Evolutionary conservation across 2,888 invertebrate species (phyloP).

Genomic region (Lycocerus yunnanus): DNA sequence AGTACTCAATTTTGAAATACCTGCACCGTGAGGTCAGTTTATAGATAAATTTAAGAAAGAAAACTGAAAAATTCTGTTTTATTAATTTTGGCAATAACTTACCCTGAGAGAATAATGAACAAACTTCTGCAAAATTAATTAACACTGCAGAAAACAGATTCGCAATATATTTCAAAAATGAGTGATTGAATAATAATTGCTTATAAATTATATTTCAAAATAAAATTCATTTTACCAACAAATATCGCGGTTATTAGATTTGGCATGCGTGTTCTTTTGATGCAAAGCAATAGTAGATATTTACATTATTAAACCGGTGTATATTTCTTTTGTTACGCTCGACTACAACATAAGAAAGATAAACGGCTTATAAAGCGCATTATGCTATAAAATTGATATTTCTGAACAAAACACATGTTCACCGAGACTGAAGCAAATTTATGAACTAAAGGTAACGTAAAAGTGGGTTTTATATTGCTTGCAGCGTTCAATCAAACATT

Average conservation of each 20-base stretch:
- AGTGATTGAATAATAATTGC: background rate
- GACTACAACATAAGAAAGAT: conserved; percentile 12
- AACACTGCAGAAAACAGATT: background rate
- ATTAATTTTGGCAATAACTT: background rate
- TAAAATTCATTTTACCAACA: background rate
- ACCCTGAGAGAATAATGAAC: background rate
- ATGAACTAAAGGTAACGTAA: conserved; percentile 21
- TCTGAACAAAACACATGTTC: conserved; percentile 23
- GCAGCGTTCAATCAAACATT: conserved; percentile 8
- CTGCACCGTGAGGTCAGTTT: background rate
- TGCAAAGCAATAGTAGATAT: conserved; percentile 20
- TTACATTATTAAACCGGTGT: conserved; percentile 25
- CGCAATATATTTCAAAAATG: background rate
- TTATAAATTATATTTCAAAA: background rate
- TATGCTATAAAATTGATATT: conserved; percentile 21
- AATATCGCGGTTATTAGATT: background rate
- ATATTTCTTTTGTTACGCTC: conserved; percentile 14
- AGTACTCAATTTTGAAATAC: background rate
- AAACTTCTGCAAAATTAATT: background rate
- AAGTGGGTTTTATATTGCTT: conserved; percentile 22
- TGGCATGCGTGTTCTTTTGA: conserved; percentile 16
- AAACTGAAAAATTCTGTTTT: background rate
- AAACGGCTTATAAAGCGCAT: conserved; percentile 13
- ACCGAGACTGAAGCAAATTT: conserved; percentile 20
- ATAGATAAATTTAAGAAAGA: background rate